phyloP scores from a whole-genome alignment of 2,888 invertebrate species.

The Ennomos quercinarius region DNA sequence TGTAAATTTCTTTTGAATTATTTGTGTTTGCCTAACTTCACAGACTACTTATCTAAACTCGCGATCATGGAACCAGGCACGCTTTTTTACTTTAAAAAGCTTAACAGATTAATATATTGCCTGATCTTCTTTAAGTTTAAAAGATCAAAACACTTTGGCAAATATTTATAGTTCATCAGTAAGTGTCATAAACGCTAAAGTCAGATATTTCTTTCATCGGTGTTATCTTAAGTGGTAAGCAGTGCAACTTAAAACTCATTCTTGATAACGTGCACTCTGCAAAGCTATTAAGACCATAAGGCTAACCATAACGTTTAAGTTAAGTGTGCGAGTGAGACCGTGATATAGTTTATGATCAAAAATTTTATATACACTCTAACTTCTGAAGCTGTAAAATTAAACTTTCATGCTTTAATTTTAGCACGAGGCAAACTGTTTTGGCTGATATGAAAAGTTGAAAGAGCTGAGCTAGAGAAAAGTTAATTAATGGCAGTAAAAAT shows the following conservation, averaged over 20 bases:
- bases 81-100: no score
- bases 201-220: neutral
- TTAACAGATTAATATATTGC: no score
- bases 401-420: conserved; percentile 12
- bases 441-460: neutral
- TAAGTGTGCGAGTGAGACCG: conserved; percentile 8
- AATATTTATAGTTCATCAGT: no score
- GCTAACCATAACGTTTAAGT: conserved; percentile 4
- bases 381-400: conserved; percentile 22
- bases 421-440: conserved; percentile 1
- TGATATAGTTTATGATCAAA: conserved; percentile 12
- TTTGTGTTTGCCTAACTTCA: no score
- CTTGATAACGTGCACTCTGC: conserved; percentile 12
- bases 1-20: no score
- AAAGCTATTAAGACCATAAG: no score
- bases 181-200: neutral
- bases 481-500: no score
- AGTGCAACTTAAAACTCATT: conserved; percentile 10
- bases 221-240: conserved; percentile 9
- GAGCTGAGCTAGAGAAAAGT: neutral
- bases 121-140: no score
- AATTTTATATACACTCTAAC: conserved; percentile 14
- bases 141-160: no score
- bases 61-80: no score
- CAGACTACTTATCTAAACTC: no score